These are phyloP conservation scores for Caenorhabditis macrosperma DNA, from an alignment of 2,888 invertebrate species.

Conservation along the genomic window DNA sequence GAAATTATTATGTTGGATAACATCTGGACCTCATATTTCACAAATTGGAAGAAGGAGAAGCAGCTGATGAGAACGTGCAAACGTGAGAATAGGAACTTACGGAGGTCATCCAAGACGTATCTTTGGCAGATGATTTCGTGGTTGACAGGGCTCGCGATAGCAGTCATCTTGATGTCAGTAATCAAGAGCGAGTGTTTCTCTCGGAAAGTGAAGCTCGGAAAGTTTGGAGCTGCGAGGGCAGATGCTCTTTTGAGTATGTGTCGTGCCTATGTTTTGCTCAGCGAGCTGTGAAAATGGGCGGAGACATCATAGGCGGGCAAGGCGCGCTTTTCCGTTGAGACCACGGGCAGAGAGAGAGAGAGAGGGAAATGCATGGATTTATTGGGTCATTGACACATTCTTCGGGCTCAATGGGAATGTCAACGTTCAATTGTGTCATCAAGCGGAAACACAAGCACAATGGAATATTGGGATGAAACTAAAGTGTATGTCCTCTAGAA, in stretches of 20 bases:
- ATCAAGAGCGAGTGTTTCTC: background rate
- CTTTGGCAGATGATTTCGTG: constrained; percentile 72
- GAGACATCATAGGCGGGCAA: constrained; percentile 53
- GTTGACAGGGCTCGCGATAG: constrained; percentile 49
- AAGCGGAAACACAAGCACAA: constrained; percentile 27
- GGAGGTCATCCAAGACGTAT: constrained; percentile 74
- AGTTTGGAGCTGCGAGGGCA: constrained; percentile 52
- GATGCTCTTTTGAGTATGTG: constrained; percentile 62
- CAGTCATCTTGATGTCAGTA: constrained; percentile 45
- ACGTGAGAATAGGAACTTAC: constrained; percentile 67
- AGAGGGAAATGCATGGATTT: constrained; percentile 50
- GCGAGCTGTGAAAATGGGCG: constrained; percentile 63
- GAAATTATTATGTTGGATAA: background rate
- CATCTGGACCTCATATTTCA: background rate
- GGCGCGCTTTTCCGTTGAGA: constrained; percentile 38
- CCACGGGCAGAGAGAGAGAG: constrained; percentile 17
- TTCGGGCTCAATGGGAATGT: constrained; percentile 17
- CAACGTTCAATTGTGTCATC: constrained; percentile 13
- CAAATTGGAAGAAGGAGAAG: no score
- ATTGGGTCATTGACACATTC: constrained; percentile 56
- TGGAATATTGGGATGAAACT: background rate
- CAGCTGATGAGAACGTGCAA: no score
- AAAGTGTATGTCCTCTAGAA: constrained; percentile 7
- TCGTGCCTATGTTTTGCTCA: constrained; percentile 61
- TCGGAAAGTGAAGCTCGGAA: constrained; percentile 4